Evolutionary conservation across 2,113 vertebrate species (phyloP), one percentile per base, ranked within the genome.

Genomic region (Lamprotornis superbus): DNA sequence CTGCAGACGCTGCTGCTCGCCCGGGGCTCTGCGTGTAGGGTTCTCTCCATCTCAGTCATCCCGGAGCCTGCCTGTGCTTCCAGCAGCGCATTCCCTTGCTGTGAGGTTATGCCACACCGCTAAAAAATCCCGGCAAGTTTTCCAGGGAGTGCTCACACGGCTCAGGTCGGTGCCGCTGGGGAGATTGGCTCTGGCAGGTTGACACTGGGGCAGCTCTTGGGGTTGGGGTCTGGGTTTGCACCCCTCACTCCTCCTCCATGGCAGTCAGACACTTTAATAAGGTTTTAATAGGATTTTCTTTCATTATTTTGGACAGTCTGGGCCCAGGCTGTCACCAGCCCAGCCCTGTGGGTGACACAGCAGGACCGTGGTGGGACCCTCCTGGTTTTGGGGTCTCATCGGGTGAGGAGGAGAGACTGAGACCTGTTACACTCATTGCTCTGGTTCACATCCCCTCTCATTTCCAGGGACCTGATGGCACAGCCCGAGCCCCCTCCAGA

Each of bases 401-500:
- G 24, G 27, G 21, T 3, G 8, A 19, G 53, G 20, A 39, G 49
- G 60, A 37, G 39, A 27, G 40, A 55, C 47, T 75, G 60, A 28
- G 82, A 65, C 37, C 71, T 59, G 59, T 69, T 33, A 6, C 55
- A 18, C 11, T 78, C 77, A 5, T 28, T 67, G 35, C 39, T 47
- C 52, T 71, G 40, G 2, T 42, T 96, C 35, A 81, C 6, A 0
- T 76, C 37, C 47, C 39, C 80, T 91, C 70, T 96, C 68, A 47
- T 84, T 68, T 30, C 11, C 95, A 97, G 96, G 95, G 61, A 97
- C 95, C 90, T 80, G 69, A 97, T 97, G 97, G 97, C 97, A 88
- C 91, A 96, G 65, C 78, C 83, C 0, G 21, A 96, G n/a, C 37
- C 87, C 14, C 61, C 73, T 60, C 40, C 88, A 53, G 94, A 96